phyloP scores from a whole-genome alignment of 2,888 invertebrate genomes.

The Volucella inanis region DNA sequence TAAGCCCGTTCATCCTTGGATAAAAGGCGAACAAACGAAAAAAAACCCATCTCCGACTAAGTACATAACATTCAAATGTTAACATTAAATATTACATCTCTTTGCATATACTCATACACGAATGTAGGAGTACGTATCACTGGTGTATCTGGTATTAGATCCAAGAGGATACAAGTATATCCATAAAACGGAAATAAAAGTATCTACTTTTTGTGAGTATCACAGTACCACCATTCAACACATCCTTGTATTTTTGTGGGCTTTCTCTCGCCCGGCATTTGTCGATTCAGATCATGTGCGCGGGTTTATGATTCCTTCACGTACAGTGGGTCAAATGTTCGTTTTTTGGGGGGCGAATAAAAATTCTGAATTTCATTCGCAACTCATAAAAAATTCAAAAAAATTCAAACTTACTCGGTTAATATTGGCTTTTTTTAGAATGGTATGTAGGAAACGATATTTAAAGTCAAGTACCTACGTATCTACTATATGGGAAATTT shows the following conservation, averaged over 20 bases:
- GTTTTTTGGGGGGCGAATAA: too few relatives aligned
- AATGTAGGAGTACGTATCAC: too few relatives aligned
- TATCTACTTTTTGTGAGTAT: not conserved
- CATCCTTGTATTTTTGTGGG: slow-evolving; percentile 23
- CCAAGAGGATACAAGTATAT: slow-evolving; percentile 31
- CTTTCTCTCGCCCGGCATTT: slow-evolving; percentile 8
- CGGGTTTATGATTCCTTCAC: slow-evolving; percentile 15
- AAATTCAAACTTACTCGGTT: too few relatives aligned
- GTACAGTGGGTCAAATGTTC: not conserved
- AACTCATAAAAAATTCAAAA: too few relatives aligned
- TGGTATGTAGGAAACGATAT: too few relatives aligned
- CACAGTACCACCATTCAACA: not conserved
- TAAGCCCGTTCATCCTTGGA: slow-evolving; percentile 34
- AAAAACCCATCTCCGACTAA: slow-evolving; percentile 3
- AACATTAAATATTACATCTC: slow-evolving; percentile 60
- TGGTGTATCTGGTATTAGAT: slow-evolving; percentile 24
- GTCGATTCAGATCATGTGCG: slow-evolving; percentile 56
- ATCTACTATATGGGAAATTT: too few relatives aligned
- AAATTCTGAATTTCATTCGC: too few relatives aligned
- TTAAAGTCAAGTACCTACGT: too few relatives aligned
- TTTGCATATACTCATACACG: slow-evolving; percentile 16
- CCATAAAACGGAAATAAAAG: slow-evolving; percentile 48
- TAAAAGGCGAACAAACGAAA: not conserved
- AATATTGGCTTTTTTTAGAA: too few relatives aligned
- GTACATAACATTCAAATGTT: slow-evolving; percentile 37